Evolutionary conservation across 2,888 invertebrate genomes (phyloP), one percentile per base, ranked within the genome.

Genomic region (Hoplodrina blanda): DNA sequence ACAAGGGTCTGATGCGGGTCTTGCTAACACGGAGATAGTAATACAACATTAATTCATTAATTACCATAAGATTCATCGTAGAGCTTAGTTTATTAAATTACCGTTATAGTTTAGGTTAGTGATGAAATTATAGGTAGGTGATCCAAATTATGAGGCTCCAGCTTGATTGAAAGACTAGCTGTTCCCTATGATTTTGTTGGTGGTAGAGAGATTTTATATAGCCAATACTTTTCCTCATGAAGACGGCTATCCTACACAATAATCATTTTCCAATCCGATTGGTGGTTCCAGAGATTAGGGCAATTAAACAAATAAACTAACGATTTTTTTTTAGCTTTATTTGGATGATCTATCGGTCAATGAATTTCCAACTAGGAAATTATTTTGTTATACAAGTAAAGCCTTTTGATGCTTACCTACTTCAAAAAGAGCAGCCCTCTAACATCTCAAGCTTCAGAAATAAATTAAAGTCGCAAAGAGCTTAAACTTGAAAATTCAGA

Each of bases 1-100:
- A 91, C 89, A 88, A 83, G 89, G 90, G 90, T 89, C 77, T 91
- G 91, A 92, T 84, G 76, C 78, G 89, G 90, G 91, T 87, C 46
- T 60, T 64, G 59, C 57, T 76, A 79, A 73, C 76, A 73, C 61
- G 54, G 55, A 64, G 61, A 37, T 71, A 69, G 59, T 68, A 63
- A 52, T 76, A 69, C 69, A 61, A 70, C 67, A 67, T 73, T 76
- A 68, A 55, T 69, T 76, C 64, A 74, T 73, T 80, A 74, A 78
- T 82, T 72, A 82, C 62, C 59, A 56, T 67, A 70, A 69, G 52
- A 37, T 55, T 76, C 68, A 69, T 72, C 46, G 8, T 68, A 54
- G 33, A 61, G 17, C 55, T 65, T 67, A 52, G 61, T 53, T 67
- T 61, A 76, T 76, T 64, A 59, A 64, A 68, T 78, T 72, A 72